Conservation (phyloP, 2,888 invertebrate genomes). For the Hecatera dysodea region DNA sequence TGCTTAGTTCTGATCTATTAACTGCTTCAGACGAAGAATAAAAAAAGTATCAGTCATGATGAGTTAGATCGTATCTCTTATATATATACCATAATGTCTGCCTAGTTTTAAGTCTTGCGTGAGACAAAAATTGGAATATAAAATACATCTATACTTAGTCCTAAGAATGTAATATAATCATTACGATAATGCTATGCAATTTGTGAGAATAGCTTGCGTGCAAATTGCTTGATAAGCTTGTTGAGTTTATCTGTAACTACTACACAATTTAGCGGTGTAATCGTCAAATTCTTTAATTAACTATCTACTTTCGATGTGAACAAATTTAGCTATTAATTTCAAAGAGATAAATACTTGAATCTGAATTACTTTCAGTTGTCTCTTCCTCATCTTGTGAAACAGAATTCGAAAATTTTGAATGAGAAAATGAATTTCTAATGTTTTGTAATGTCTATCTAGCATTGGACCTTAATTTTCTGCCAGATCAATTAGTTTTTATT, state of each 20-base stretch:
- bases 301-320: background rate
- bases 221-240: slow-evolving; percentile 13
- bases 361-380: too few species aligned
- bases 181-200: slow-evolving; percentile 12
- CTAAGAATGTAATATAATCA: slow-evolving; percentile 19
- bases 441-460: background rate
- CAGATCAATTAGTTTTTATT: background rate
- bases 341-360: background rate
- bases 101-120: background rate
- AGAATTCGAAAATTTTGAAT: too few species aligned
- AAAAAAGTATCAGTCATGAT: background rate
- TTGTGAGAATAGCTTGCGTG: background rate
- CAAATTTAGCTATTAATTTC: too few species aligned
- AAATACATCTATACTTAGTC: background rate
- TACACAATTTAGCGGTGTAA: background rate
- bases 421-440: too few species aligned
- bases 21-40: background rate
- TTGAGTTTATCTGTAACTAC: background rate
- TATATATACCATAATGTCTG: background rate
- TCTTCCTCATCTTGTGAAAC: background rate
- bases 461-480: background rate
- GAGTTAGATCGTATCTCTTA: background rate
- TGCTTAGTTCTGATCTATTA: slow-evolving; percentile 35
- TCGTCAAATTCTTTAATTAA: background rate
- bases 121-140: background rate